Percentiles rank a stretch among this genome's conserved stretches.
Evolutionary conservation across 2,797 vertebrate species (phyloP).

Genomic region (Micromesistius poutassou): DNA sequence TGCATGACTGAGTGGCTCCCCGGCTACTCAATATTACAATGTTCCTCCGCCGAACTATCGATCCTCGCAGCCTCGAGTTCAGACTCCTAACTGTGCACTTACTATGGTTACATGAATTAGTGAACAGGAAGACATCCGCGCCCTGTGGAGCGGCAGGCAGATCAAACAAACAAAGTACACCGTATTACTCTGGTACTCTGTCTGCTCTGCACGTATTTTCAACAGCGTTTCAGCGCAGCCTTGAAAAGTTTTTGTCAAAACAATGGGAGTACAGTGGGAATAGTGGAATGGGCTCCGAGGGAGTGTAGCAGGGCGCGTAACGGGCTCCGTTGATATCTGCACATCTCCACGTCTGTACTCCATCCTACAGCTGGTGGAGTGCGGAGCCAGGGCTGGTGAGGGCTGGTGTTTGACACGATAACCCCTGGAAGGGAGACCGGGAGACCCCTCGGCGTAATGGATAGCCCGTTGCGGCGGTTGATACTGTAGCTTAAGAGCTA

Average conservation of each 20-base stretch:
- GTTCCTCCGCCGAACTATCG: constrained; percentile 54
- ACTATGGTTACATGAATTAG: constrained; percentile 38
- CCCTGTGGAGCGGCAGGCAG: neutral
- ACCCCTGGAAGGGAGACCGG: neutral
- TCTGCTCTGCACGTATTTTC: neutral
- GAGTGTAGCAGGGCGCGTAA: neutral
- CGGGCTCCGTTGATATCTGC: neutral
- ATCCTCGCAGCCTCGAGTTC: constrained; percentile 43
- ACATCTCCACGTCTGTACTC: neutral
- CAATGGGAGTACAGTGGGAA: neutral
- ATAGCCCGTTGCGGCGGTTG: constrained; percentile 59
- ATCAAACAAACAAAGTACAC: neutral
- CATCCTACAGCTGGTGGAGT: neutral
- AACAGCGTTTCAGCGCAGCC: neutral
- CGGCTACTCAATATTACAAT: constrained; percentile 45
- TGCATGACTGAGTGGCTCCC: constrained; percentile 44
- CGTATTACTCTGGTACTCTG: neutral
- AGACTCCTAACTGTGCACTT: constrained; percentile 36
- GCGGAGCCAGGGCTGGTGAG: neutral
- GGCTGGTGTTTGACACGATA: neutral
- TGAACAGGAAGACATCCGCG: constrained; percentile 23
- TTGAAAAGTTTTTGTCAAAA: neutral
- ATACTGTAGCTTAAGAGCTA: constrained; percentile 69
- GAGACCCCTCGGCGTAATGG: constrained; percentile 38
- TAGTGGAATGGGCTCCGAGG: neutral